phyloP scores from a whole-genome alignment of 2,888 invertebrate species.

The Drosophila anomelani region DNA sequence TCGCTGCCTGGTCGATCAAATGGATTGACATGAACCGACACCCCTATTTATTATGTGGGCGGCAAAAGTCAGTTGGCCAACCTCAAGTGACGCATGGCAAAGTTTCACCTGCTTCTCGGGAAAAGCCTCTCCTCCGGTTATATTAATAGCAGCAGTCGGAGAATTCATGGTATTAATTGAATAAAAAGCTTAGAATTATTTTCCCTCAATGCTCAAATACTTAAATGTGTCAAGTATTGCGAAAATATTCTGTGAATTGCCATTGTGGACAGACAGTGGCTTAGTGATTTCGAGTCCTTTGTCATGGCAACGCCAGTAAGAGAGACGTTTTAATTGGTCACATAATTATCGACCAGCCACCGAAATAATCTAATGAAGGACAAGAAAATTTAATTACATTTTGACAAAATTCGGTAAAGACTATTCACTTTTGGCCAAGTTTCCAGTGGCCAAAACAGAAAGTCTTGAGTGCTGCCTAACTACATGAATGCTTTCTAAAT shows the following conservation, averaged over 20 bases:
- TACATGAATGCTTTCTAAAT: not conserved
- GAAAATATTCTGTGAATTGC: slow-evolving; percentile 12
- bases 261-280: slow-evolving; percentile 14
- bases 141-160: not conserved
- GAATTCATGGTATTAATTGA: not conserved
- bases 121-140: slow-evolving; percentile 1
- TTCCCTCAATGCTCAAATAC: not conserved
- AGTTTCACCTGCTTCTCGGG: not conserved
- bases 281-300: slow-evolving; percentile 13
- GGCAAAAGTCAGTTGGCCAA: not conserved
- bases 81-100: not conserved
- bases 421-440: not conserved
- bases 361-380: slow-evolving; percentile 1
- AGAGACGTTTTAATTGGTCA: slow-evolving; percentile 26
- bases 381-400: slow-evolving; percentile 30
- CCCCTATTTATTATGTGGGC: slow-evolving; percentile 4
- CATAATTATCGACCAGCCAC: slow-evolving; percentile 18
- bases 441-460: not conserved
- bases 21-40: slow-evolving; percentile 21
- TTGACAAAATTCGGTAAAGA: not conserved
- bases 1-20: not conserved
- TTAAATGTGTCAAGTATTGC: slow-evolving; percentile 7
- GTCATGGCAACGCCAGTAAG: slow-evolving; percentile 21
- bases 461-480: slow-evolving; percentile 1
- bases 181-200: slow-evolving; percentile 7